These are phyloP conservation scores for Oscheius sp. DNA, from an alignment of 1,140 invertebrate species.

Conservation along the genomic window DNA sequence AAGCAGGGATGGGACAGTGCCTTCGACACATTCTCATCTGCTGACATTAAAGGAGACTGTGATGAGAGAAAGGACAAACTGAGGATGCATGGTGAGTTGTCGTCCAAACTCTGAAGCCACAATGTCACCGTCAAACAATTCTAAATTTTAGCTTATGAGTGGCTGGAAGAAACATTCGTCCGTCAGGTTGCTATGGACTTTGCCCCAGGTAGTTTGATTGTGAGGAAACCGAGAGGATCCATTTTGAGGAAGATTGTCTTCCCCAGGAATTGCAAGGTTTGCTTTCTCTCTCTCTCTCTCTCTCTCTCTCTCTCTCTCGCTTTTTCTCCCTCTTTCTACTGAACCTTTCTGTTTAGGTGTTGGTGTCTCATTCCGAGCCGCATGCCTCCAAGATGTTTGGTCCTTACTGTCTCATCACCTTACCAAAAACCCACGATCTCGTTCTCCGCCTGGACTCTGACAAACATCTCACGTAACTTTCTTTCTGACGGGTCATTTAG, in stretches of 20 bases:
- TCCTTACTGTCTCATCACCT: slow-evolving; percentile 72
- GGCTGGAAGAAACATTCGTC: slow-evolving; percentile 88
- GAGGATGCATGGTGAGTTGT: slow-evolving; percentile 61
- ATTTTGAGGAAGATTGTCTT: slow-evolving; percentile 66
- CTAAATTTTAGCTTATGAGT: slow-evolving; percentile 68
- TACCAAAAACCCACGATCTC: slow-evolving; percentile 84
- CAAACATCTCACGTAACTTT: neutral
- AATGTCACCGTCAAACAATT: neutral
- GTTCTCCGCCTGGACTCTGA: neutral
- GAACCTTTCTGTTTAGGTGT: neutral
- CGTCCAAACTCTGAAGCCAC: too few species aligned
- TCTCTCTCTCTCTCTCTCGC: too few species aligned
- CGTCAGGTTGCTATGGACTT: slow-evolving; percentile 82
- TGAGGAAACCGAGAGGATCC: slow-evolving; percentile 74
- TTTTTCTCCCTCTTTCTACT: neutral
- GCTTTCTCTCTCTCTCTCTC: neutral
- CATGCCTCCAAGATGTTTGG: slow-evolving; percentile 68
- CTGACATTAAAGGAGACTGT: slow-evolving; percentile 5
- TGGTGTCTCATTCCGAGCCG: neutral
- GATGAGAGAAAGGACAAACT: slow-evolving; percentile 42
- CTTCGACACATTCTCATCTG: slow-evolving; percentile 26
- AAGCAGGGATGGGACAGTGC: slow-evolving; percentile 67
- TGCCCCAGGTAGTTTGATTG: slow-evolving; percentile 76
- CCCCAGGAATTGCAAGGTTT: slow-evolving; percentile 72
- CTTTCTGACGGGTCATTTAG: neutral